Evolutionary conservation across 2,888 invertebrate species (phyloP).

Genomic region (Pristionchus arcanus): DNA sequence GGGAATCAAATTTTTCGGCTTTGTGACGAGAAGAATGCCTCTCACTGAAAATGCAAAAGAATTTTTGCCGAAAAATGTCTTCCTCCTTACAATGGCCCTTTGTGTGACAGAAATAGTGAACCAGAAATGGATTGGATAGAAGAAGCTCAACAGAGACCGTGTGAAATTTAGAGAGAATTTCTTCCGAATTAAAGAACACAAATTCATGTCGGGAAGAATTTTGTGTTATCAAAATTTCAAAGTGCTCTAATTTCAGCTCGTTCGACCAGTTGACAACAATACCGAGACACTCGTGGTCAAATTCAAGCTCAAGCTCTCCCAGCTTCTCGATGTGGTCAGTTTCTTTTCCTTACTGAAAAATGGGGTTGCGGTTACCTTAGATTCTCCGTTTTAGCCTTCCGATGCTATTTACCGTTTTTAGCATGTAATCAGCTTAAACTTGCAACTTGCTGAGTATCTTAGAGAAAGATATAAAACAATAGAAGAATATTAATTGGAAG

Average conservation of each 20-base stretch:
- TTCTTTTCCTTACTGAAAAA: background rate
- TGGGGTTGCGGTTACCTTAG: background rate
- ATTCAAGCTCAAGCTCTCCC: constrained; percentile 87
- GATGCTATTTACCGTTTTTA: too few relatives aligned
- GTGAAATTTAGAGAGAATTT: too few relatives aligned
- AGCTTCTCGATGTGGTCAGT: constrained; percentile 82
- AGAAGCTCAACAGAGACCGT: too few relatives aligned
- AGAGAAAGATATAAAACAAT: too few relatives aligned
- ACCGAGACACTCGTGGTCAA: constrained; percentile 81
- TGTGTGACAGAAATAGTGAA: too few relatives aligned
- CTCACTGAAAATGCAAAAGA: background rate
- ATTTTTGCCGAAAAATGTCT: background rate
- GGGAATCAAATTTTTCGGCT: background rate
- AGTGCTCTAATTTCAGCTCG: constrained; percentile 58
- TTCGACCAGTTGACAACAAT: constrained; percentile 82
- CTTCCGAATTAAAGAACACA: too few relatives aligned
- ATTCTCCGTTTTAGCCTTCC: too few relatives aligned
- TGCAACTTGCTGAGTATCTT: too few relatives aligned
- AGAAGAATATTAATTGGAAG: too few relatives aligned
- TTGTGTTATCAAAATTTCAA: background rate
- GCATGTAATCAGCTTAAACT: background rate
- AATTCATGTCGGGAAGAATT: background rate
- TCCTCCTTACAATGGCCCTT: background rate
- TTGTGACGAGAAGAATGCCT: background rate
- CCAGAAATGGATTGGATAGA: too few relatives aligned